Conservation (phyloP, 2,797 vertebrate genomes). For the Anisognathus igniventris region DNA sequence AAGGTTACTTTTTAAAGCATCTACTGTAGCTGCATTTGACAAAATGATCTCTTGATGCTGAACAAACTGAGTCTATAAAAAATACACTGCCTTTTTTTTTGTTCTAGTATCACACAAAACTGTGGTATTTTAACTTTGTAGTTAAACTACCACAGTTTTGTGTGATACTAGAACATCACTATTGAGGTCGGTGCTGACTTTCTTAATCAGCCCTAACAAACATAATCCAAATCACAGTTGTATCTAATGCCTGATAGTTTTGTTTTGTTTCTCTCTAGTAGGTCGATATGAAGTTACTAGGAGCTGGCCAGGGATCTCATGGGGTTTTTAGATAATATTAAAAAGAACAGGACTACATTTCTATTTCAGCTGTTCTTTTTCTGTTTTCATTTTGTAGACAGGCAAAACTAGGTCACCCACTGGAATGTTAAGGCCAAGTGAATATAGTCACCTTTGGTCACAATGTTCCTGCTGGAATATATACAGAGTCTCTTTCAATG, state of each 20-base stretch:
- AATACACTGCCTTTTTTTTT: background rate
- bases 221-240: background rate
- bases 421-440: background rate
- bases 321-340: background rate
- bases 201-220: background rate
- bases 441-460: background rate
- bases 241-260: background rate
- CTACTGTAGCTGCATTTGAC: background rate
- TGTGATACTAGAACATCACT: background rate
- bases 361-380: background rate
- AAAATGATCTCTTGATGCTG: background rate
- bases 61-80: background rate
- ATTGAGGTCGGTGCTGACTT: background rate
- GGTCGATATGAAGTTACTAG: background rate
- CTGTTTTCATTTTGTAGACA: conserved; percentile 1
- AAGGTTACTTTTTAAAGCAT: background rate
- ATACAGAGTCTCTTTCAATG: background rate
- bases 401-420: conserved; percentile 12
- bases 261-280: background rate
- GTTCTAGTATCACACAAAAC: too few relatives aligned
- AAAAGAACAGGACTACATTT: background rate
- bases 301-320: background rate
- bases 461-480: background rate
- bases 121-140: background rate
- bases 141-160: background rate